phyloP scores from a whole-genome alignment of 2,113 vertebrate genomes.

The Amia ocellicauda region DNA sequence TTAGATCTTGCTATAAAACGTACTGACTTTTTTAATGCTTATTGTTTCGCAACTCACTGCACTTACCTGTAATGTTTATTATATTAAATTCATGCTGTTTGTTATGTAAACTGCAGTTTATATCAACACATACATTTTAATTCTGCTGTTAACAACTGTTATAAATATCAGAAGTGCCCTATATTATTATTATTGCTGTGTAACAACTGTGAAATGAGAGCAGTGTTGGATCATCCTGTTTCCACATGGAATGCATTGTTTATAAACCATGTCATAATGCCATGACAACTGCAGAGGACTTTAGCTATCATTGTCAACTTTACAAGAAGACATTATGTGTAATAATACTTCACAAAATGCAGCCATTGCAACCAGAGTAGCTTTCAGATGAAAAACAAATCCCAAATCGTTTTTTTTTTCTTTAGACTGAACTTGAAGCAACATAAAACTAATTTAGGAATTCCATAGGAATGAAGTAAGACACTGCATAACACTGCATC shows the following conservation, averaged over 20 bases:
- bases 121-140: too few species aligned
- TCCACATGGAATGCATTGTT: constrained; percentile 29
- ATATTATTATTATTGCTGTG: neutral
- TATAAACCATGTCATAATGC: constrained; percentile 48
- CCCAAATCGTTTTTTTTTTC: constrained; percentile 56
- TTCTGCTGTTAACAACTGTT: too few species aligned
- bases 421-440: constrained; percentile 66
- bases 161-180: neutral
- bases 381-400: neutral
- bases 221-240: neutral
- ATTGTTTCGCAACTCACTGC: too few species aligned
- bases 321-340: too few species aligned
- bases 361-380: neutral
- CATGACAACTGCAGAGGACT: constrained; percentile 37
- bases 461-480: constrained; percentile 78
- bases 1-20: too few species aligned
- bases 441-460: constrained; percentile 77
- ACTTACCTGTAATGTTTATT: too few species aligned
- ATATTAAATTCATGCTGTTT: too few species aligned
- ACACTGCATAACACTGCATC: constrained; percentile 57
- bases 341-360: too few species aligned
- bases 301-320: neutral
- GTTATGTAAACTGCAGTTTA: too few species aligned
- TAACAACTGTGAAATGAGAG: neutral
- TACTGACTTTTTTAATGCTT: too few species aligned